Base-by-base conservation (phyloP, 2,113 vertebrate genomes). In the Edolisoma coerulescens region DNA sequence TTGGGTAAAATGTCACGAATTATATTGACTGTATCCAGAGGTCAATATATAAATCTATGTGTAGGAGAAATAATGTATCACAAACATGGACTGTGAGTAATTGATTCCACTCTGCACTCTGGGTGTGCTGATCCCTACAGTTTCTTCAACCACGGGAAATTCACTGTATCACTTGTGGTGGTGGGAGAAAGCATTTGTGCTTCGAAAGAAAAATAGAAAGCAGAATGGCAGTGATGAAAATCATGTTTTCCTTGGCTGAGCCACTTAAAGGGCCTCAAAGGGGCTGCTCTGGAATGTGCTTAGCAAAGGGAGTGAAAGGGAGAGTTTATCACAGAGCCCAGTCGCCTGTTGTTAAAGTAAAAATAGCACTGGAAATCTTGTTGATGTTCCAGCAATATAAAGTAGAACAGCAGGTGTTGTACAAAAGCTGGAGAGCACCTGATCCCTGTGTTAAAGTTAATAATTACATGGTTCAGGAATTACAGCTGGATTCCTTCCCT, bases 251-350 rank as follows among this genome's bases (percentile, higher is more conserved):
- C 94, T 95, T 96, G 95, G 94, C 95, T 81, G 80, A 93, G 73
- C 52, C 30, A 50, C 73, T 77, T 81, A 1, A 90, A 95, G 88
- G 95, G 95, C 96, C 96, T 97, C 96, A 93, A 65, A 95, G 96
- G 94, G 94, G 94, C 94, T 97, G 91, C 89, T 96, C 89, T 95
- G 96, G 96, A 96, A 96, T 96, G 93, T 84, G 80, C 77, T 94
- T 78, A 92, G 90, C 69, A 70, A 92, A 81, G 93, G 76, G 85
- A 96, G 79, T 90, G 95, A 97, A 90, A 95, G 89, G 94, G 87
- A 95, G 93, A 90, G 92, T 84, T 75, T 65, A 27, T 32, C 90
- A 56, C 93, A 64, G 52, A 86, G 80, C 88, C 52, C 76, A 20
- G 71, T 86, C 2, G 71, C 73, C 64, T 95, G 85, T 94, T 96